Conservation (phyloP, 2,797 vertebrate species). For the Dendrocincla fuliginosa region DNA sequence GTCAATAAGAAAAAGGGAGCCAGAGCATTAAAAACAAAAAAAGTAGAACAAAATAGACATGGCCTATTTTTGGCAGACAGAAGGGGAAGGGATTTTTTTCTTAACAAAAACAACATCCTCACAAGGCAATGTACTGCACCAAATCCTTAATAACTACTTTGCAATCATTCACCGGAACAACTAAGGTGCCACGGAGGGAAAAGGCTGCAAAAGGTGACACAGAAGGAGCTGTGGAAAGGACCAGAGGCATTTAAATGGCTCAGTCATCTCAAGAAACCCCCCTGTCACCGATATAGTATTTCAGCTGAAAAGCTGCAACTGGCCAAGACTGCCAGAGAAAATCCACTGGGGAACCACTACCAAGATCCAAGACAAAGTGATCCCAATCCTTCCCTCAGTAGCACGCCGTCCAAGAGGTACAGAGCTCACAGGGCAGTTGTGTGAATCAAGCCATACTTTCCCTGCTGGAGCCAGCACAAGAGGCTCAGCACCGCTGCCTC, state of each 20-base stretch:
- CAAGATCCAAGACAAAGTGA: neutral
- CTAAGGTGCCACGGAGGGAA: neutral
- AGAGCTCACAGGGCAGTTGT: neutral
- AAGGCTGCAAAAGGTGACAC: neutral
- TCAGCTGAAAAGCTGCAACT: neutral
- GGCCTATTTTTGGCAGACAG: neutral
- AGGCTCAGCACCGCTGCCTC: neutral
- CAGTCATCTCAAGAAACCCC: neutral
- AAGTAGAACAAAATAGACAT: neutral
- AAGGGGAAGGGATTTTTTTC: neutral
- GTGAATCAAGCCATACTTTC: accelerated
- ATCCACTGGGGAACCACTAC: neutral
- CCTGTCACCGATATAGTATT: neutral
- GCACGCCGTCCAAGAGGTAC: neutral
- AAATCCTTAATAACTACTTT: neutral
- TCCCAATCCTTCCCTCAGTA: neutral
- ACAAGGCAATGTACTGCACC: neutral
- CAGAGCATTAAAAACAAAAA: neutral
- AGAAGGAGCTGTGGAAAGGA: neutral
- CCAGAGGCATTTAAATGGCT: neutral
- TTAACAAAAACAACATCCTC: neutral
- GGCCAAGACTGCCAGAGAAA: neutral
- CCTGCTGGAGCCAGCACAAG: accelerated
- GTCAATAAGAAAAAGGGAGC: neutral
- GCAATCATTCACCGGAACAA: neutral